These are phyloP conservation scores for Phallusia fumigata DNA, from an alignment of 23 tunicate genomes.

Conservation along the genomic window DNA sequence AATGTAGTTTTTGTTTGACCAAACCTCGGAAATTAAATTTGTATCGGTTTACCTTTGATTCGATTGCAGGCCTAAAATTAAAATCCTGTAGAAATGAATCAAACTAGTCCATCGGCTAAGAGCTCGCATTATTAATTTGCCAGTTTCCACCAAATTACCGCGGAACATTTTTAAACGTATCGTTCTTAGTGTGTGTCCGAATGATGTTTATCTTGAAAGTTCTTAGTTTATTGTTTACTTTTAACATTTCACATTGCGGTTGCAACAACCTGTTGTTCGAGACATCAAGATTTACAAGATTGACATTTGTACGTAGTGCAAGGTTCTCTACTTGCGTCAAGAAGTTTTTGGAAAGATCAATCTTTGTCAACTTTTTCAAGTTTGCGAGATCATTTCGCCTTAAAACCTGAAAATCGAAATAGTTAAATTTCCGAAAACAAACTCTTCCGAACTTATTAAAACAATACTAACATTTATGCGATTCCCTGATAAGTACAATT, in stretches of 20 bases:
- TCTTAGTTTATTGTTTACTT: too few relatives aligned
- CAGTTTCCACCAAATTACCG: too few relatives aligned
- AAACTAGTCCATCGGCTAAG: too few relatives aligned
- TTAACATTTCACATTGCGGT: too few relatives aligned
- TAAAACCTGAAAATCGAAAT: background rate
- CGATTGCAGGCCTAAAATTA: background rate
- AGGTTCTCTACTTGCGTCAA: background rate
- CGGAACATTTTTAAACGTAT: background rate
- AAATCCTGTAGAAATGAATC: too few relatives aligned
- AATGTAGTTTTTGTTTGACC: background rate
- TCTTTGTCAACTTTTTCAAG: background rate
- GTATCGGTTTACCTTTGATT: background rate
- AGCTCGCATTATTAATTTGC: too few relatives aligned
- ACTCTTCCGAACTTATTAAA: too few relatives aligned
- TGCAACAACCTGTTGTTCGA: slow-evolving; percentile 9
- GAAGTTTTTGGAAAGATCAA: background rate
- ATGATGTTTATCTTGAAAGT: too few relatives aligned
- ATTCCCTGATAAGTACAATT: background rate
- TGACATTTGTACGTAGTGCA: background rate
- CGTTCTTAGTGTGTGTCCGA: background rate
- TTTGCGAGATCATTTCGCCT: background rate
- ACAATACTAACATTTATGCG: background rate
- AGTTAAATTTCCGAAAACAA: too few relatives aligned
- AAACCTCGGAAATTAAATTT: background rate
- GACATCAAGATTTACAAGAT: background rate